phyloP scores from a whole-genome alignment of 2,113 vertebrate genomes.

The Burhinus oedicnemus region DNA sequence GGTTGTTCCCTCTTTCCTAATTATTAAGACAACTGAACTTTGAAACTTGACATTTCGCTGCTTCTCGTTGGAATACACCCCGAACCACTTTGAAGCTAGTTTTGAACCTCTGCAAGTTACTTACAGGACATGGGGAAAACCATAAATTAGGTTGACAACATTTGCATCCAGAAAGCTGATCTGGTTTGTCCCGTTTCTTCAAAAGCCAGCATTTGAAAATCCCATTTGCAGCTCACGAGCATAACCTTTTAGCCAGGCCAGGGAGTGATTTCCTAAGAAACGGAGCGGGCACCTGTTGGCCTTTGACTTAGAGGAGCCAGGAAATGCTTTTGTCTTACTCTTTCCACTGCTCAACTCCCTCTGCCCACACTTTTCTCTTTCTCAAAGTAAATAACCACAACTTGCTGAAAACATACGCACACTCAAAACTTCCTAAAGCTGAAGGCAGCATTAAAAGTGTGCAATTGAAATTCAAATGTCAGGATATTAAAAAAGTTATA shows the following conservation, averaged over 20 bases:
- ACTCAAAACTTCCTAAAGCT: background rate
- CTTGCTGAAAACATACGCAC: background rate
- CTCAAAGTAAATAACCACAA: background rate
- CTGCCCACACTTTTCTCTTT: background rate
- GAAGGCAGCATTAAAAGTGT: background rate
- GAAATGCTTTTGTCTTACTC: background rate
- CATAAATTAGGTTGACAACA: constrained; percentile 20
- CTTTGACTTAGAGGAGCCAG: background rate
- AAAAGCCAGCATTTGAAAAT: constrained; percentile 23
- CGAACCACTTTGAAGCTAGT: background rate
- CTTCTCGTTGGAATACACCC: background rate
- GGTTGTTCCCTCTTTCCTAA: background rate
- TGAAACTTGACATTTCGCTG: background rate
- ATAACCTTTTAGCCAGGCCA: constrained; percentile 22
- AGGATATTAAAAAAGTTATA: background rate
- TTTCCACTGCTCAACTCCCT: background rate
- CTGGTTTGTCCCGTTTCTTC: constrained; percentile 26
- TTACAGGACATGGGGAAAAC: background rate
- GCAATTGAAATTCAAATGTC: background rate
- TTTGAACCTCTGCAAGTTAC: constrained; percentile 42
- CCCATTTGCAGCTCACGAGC: background rate
- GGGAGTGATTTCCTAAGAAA: background rate
- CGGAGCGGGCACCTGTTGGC: constrained; percentile 48
- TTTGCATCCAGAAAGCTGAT: constrained; percentile 26
- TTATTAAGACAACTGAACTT: constrained; percentile 19